Percentiles rank a stretch among this genome's conserved stretches.
Conservation (phyloP, 1,140 invertebrate species). For the Procambarus clarkii region DNA sequence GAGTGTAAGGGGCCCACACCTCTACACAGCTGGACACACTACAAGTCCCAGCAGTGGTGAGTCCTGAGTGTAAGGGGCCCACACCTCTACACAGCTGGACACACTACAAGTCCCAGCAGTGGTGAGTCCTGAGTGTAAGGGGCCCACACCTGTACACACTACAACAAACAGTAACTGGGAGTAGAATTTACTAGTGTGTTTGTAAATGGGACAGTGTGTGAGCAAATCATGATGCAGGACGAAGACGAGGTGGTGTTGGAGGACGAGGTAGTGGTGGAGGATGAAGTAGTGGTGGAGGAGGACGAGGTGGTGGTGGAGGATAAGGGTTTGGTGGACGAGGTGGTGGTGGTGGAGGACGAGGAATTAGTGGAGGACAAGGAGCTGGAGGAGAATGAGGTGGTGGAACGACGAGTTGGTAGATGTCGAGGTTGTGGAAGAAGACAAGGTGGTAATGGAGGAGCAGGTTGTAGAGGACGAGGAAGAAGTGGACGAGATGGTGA, state of each 20-base stretch:
- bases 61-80: too few species aligned
- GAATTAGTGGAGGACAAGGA: too few species aligned
- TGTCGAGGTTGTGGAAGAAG: not conserved
- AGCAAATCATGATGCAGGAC: not conserved
- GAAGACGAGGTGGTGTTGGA: too few species aligned
- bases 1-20: too few species aligned
- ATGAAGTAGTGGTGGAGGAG: not conserved
- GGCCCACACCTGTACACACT: too few species aligned
- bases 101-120: too few species aligned
- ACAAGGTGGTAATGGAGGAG: not conserved
- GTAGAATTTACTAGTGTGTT: not conserved
- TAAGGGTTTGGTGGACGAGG: not conserved
- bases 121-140: too few species aligned
- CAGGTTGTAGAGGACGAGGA: not conserved
- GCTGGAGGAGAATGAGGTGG: conserved; percentile 6
- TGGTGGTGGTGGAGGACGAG: not conserved
- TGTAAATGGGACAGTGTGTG: not conserved
- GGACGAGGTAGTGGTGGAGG: not conserved
- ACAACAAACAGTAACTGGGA: not conserved
- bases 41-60: too few species aligned
- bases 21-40: too few species aligned
- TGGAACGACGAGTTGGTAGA: not conserved
- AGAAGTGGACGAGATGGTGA: not conserved
- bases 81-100: too few species aligned
- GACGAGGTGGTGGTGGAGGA: not conserved